Base-by-base conservation (phyloP, 2,888 invertebrate genomes). In the Elmis aenea region DNA sequence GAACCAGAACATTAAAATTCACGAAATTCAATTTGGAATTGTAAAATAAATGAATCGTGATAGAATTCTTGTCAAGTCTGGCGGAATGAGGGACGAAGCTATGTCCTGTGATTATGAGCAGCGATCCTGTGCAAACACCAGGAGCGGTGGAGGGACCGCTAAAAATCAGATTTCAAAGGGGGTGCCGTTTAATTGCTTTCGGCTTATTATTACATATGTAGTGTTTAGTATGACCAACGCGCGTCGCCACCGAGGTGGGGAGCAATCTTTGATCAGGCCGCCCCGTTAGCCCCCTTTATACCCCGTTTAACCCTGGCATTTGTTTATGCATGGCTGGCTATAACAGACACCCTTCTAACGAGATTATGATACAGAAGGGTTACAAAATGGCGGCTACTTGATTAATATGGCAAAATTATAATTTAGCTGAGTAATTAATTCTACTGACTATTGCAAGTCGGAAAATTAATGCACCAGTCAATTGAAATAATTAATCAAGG, bases 281-380 rank as follows among this genome's bases (percentile, higher is more conserved):
- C 47, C 51, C 54, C 46, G 47, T 48, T 53, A 51, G 51, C 51
- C 52, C 40, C 52, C 52, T 48, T 51, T 48, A 48, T 38, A 30
- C 46, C 48, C 48, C 45, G 43, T 53, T 52, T 46, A 51, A 47
- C 51, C 48, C 48, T 26, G 52, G 50, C 51, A 52, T 53, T 55
- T 54, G 50, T 43, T 44, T 65, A 64, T 67, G 66, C 67, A 64
- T 60, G 58, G 64, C 58, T 58, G 60, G 57, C 51, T 59, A 57
- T 55, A 56, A 58, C 61, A 62, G 66, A 64, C 67, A 64, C 65
- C 66, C 64, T 59, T 59, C 62, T 68, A 68, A 68, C 64, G 67
- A 64, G 68, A 68, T 68, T 68, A 68, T 67, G 64, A 67, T 67
- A 63, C 61, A 59, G 51, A 50, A 61, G 62, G 64, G 62, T 59